A percentile compares a stretch with the other conserved stretches of the same genome.
Evolutionary conservation across 2,888 invertebrate genomes (phyloP).

Genomic region (Drosophila peninsularis): DNA sequence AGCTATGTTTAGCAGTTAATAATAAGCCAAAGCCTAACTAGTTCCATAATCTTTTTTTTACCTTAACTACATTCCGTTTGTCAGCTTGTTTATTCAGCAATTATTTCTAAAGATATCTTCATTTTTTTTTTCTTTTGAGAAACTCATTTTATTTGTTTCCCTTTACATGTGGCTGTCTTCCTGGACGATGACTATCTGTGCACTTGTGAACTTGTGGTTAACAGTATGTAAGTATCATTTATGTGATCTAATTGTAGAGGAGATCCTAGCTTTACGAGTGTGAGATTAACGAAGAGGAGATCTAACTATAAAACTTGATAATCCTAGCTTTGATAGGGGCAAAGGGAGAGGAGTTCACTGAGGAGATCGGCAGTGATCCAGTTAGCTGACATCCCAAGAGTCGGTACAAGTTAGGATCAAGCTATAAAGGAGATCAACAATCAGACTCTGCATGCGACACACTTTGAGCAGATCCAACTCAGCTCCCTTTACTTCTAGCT

Average conservation of each 20-base stretch:
- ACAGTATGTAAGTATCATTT: slow-evolving; percentile 63
- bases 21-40: slow-evolving; percentile 60
- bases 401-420: not conserved
- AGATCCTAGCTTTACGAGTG: not conserved
- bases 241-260: not conserved
- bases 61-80: slow-evolving; percentile 42
- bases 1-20: slow-evolving; percentile 77
- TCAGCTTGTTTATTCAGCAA: slow-evolving; percentile 38
- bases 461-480: not conserved
- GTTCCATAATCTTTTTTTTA: slow-evolving; percentile 23
- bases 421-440: not conserved
- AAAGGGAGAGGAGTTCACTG: too few species aligned
- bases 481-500: not conserved
- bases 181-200: not conserved
- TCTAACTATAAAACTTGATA: not conserved
- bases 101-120: slow-evolving; percentile 8
- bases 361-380: not conserved
- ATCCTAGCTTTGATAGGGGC: not conserved
- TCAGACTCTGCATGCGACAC: not conserved
- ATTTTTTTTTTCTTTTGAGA: not conserved
- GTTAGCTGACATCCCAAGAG: not conserved
- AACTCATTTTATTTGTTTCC: slow-evolving; percentile 12
- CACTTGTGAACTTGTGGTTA: not conserved
- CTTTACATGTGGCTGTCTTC: slow-evolving; percentile 3
- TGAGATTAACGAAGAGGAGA: not conserved